A percentile compares a stretch with the other conserved stretches of the same genome.
Conservation (phyloP, 2,113 vertebrate species). For the Myxocyprinus asiaticus region DNA sequence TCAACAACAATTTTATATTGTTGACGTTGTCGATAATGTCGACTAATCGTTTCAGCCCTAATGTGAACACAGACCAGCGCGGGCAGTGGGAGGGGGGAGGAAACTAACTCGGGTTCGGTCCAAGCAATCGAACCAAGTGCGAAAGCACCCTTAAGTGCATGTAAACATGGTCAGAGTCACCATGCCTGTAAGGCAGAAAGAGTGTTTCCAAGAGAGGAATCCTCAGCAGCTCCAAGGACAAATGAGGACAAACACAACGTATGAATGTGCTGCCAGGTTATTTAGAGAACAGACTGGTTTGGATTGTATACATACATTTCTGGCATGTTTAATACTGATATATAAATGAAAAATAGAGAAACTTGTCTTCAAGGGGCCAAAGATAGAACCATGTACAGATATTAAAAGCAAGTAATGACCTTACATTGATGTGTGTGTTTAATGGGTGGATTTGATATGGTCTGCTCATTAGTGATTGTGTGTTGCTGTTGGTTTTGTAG, state of each 20-base stretch:
- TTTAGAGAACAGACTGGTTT: constrained; percentile 2
- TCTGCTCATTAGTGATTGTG: too few relatives aligned
- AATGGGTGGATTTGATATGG: not conserved
- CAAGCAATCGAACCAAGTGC: too few relatives aligned
- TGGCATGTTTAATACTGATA: not conserved
- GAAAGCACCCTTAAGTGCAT: too few relatives aligned
- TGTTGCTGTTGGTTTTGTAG: too few relatives aligned
- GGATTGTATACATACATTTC: constrained; percentile 1
- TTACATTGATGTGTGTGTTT: not conserved
- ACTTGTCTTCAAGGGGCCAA: not conserved
- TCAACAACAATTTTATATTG: too few relatives aligned
- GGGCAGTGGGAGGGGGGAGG: too few relatives aligned
- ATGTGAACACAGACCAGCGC: too few relatives aligned
- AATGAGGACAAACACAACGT: constrained; percentile 5
- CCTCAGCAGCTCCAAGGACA: not conserved
- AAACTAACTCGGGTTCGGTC: too few relatives aligned
- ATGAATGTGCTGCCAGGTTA: constrained; percentile 15
- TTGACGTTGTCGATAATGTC: too few relatives aligned
- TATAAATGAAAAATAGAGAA: not conserved
- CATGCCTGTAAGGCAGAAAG: not conserved
- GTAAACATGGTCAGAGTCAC: too few relatives aligned
- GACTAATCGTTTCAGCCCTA: too few relatives aligned
- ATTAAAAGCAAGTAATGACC: not conserved
- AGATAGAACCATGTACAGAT: not conserved
- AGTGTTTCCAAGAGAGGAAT: constrained; percentile 9